Conservation (phyloP, 2,888 invertebrate species). For the Mamestra brassicae region DNA sequence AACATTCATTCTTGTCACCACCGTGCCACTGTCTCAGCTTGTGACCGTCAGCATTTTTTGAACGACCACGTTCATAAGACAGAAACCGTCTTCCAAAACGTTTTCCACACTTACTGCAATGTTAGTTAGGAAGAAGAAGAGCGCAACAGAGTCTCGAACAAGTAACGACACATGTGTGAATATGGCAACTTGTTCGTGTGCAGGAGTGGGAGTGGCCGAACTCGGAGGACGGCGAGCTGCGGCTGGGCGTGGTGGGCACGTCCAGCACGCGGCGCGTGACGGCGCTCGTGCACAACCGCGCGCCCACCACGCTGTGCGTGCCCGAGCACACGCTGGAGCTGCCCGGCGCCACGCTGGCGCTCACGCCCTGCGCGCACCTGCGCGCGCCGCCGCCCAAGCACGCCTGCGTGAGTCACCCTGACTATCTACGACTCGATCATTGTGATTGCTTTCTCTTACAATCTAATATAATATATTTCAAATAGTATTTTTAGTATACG, state of each 20-base stretch:
- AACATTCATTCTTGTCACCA: too few relatives aligned
- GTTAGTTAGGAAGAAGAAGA: not conserved
- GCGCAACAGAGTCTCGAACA: not conserved
- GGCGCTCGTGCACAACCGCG: conserved; percentile 83
- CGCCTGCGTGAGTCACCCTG: conserved; percentile 55
- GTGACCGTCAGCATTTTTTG: too few relatives aligned
- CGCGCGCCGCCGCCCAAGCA: conserved; percentile 57
- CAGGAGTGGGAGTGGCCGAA: conserved; percentile 84
- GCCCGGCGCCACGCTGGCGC: conserved; percentile 68
- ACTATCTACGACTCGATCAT: too few relatives aligned
- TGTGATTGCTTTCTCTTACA: too few relatives aligned
- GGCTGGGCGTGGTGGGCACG: conserved; percentile 92
- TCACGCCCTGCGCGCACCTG: conserved; percentile 59
- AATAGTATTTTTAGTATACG: too few relatives aligned
- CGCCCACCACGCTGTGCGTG: conserved; percentile 75
- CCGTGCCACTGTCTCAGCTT: too few relatives aligned
- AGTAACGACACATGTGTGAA: too few relatives aligned
- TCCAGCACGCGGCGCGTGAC: conserved; percentile 93
- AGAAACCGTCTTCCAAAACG: not conserved
- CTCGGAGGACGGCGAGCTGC: conserved; percentile 79
- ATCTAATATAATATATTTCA: too few relatives aligned
- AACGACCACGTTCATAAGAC: too few relatives aligned
- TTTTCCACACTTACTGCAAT: not conserved
- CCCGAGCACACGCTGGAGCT: conserved; percentile 64
- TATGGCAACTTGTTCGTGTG: not conserved